Conservation (phyloP, 2,113 vertebrate species). For the Erythrolamprus reginae region DNA sequence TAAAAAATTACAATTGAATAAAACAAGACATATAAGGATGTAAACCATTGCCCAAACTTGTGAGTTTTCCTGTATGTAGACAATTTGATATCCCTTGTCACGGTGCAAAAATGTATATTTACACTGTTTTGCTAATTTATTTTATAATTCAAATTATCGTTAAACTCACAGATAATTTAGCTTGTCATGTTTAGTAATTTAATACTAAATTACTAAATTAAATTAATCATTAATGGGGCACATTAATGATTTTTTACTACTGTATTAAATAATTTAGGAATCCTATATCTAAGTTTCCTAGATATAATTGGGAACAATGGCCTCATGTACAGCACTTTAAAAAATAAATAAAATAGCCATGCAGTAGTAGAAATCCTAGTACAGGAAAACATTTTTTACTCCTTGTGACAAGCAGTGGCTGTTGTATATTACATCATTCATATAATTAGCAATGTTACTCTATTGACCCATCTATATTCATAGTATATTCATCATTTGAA, state of each 20-base stretch:
- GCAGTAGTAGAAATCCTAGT: neutral
- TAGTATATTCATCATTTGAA: neutral
- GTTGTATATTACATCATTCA: neutral
- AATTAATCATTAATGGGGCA: no score
- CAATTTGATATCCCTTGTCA: neutral
- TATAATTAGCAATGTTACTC: neutral
- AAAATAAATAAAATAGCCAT: neutral
- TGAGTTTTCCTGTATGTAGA: neutral
- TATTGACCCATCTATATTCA: neutral
- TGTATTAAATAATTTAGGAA: neutral
- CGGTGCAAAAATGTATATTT: neutral
- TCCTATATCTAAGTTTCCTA: neutral
- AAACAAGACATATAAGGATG: no score
- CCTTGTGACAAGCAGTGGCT: neutral
- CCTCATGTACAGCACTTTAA: neutral
- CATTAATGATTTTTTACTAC: neutral
- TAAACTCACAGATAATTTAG: neutral
- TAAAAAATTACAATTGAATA: no score
- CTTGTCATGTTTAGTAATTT: no score
- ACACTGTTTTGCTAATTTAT: neutral
- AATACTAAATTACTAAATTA: neutral
- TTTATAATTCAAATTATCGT: neutral
- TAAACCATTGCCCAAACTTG: no score
- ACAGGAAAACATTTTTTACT: neutral
- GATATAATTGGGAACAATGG: neutral